These are phyloP conservation scores for Acrobasis suavella DNA, from an alignment of 2,888 invertebrate genomes.

Conservation along the genomic window DNA sequence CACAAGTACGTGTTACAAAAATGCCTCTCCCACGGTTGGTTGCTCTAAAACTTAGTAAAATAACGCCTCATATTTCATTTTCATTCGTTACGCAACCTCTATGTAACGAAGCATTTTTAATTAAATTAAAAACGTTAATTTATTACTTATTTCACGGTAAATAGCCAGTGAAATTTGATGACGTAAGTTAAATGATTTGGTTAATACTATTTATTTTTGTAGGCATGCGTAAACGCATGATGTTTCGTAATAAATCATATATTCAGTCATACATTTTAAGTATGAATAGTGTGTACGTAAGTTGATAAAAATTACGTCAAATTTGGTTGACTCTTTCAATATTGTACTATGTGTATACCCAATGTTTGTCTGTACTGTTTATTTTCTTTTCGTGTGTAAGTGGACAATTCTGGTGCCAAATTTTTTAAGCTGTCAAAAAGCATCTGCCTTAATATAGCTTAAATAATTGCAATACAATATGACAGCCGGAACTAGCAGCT, in stretches of 20 bases:
- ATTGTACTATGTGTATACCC: too few species aligned
- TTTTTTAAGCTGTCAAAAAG: too few species aligned
- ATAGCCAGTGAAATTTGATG: constrained; percentile 12
- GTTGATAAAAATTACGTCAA: background rate
- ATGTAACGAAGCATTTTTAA: constrained; percentile 1
- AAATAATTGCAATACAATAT: too few species aligned
- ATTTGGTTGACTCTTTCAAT: background rate
- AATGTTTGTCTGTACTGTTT: too few species aligned
- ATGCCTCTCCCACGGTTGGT: constrained; percentile 62
- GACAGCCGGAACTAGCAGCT: too few species aligned
- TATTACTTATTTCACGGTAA: constrained; percentile 7
- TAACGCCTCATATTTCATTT: constrained; percentile 8
- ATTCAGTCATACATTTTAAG: constrained; percentile 15
- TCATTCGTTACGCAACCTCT: constrained; percentile 14
- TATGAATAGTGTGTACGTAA: background rate
- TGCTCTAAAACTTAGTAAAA: constrained; percentile 32
- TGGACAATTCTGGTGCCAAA: too few species aligned
- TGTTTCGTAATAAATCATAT: constrained; percentile 4
- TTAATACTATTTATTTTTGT: background rate
- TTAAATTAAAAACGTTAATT: constrained; percentile 15
- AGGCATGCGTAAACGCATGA: background rate
- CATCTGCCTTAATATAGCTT: too few species aligned
- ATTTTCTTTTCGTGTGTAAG: too few species aligned
- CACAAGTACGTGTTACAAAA: constrained; percentile 59
- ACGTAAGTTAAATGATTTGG: constrained; percentile 1